These are phyloP conservation scores for Mus spretus DNA, from an alignment of 2,797 vertebrate species.

Conservation along the genomic window DNA sequence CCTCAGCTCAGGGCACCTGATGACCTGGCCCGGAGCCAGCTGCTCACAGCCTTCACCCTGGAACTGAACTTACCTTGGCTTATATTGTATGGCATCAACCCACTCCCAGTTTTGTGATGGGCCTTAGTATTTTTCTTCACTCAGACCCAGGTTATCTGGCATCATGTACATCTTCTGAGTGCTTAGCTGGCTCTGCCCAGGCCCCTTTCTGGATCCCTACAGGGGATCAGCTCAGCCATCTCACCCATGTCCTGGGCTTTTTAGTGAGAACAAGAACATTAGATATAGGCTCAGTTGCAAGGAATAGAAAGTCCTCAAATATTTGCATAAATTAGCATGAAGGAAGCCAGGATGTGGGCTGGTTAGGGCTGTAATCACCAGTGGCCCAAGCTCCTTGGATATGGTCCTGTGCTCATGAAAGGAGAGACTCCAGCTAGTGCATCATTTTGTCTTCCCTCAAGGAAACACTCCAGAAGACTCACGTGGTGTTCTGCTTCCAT, in stretches of 20 bases:
- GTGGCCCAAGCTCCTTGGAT: neutral
- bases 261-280: neutral
- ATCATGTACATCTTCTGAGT: neutral
- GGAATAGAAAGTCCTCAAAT: neutral
- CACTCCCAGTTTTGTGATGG: neutral
- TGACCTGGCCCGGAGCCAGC: neutral
- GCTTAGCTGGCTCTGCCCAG: neutral
- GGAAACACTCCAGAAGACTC: neutral
- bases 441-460: neutral
- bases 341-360: neutral
- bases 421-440: neutral
- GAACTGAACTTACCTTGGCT: neutral
- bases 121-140: neutral
- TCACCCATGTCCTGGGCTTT: neutral
- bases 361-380: neutral
- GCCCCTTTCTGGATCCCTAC: slow-evolving; percentile 3
- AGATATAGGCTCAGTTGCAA: neutral
- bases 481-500: neutral
- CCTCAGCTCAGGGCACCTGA: slow-evolving; percentile 34
- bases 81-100: neutral
- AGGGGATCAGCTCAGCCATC: neutral
- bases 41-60: neutral
- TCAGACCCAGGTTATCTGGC: neutral
- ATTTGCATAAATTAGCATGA: slow-evolving; percentile 21
- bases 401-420: neutral